Evolutionary conservation across 2,797 vertebrate species (phyloP), one percentile per base, ranked within the genome.

Genomic region (Megaceryle alcyon): DNA sequence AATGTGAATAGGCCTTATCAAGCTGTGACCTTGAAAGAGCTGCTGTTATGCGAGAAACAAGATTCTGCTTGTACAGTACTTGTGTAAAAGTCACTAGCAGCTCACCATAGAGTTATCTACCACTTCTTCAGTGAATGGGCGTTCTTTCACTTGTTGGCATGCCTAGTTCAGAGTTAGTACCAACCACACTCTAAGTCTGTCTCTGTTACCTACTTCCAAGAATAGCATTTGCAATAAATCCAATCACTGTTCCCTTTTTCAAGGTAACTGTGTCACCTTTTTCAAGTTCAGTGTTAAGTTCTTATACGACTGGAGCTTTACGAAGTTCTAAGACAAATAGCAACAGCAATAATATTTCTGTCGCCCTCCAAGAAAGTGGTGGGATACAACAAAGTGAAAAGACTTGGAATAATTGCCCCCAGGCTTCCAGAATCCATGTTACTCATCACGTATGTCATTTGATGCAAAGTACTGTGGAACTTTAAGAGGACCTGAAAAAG

Each of bases 21-120:
- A 90, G 63, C 66, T 88, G 63, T 77, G 87, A 94, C 89, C 92
- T 95, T 90, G 92, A 92, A 88, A 79, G 81, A 29, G 77, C 77
- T 94, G 63, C 63, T 86, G 26, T 60, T 94, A 37, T 37, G 25
- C 56, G 86, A 79, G 70, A 86, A 84, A 80, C 51, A 28, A 73
- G 60, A 65, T 39, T 79, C 78, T 6, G 8, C 43, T 43, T 44
- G 28, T 49, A 46, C 57, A 75, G 7, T 48, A 29, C 46, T 51
- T 37, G 70, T 35, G 33, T 63, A 68, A 81, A 91, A 95, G 82
- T 44, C 61, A 73, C 33, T 41, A 29, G 28, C 39, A 82, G 48
- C 20, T 60, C 66, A 71, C 80, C 49, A 54, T 2, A 49, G 26
- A 48, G 23, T 56, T 68, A 76, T 66, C 73, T 79, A 48, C n/a